These are phyloP conservation scores for Crypturellus tataupa DNA, from an alignment of 2,797 vertebrate genomes.

Conservation along the genomic window DNA sequence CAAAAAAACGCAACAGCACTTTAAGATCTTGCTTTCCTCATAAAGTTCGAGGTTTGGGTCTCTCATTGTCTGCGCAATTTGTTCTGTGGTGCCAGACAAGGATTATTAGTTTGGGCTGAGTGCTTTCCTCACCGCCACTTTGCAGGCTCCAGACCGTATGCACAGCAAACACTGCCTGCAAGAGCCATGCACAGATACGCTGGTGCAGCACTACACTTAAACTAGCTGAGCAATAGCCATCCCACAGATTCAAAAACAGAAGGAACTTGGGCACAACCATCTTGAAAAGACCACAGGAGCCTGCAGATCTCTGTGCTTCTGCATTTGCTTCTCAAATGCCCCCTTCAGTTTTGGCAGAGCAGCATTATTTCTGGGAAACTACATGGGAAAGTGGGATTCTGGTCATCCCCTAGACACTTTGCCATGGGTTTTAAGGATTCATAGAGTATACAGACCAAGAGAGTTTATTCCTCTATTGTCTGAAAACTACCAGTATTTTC, in stretches of 20 bases:
- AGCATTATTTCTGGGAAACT: neutral
- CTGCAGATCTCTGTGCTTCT: neutral
- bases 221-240: neutral
- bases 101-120: constrained; percentile 1
- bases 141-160: neutral
- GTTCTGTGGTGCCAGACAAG: neutral
- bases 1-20: constrained; percentile 11
- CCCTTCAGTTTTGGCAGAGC: neutral
- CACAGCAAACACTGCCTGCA: neutral
- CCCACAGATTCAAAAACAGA: neutral
- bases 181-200: accelerated
- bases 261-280: neutral
- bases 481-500: neutral
- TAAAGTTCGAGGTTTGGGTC: neutral
- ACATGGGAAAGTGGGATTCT: neutral
- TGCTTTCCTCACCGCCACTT: neutral
- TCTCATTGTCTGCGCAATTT: neutral
- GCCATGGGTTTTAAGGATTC: neutral
- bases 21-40: constrained; percentile 9
- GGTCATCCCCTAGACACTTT: neutral
- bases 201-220: neutral
- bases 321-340: neutral
- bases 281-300: neutral
- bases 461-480: neutral
- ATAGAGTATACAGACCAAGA: neutral